Evolutionary conservation across 2,797 vertebrate genomes (phyloP).

Genomic region (Dallia pectoralis): DNA sequence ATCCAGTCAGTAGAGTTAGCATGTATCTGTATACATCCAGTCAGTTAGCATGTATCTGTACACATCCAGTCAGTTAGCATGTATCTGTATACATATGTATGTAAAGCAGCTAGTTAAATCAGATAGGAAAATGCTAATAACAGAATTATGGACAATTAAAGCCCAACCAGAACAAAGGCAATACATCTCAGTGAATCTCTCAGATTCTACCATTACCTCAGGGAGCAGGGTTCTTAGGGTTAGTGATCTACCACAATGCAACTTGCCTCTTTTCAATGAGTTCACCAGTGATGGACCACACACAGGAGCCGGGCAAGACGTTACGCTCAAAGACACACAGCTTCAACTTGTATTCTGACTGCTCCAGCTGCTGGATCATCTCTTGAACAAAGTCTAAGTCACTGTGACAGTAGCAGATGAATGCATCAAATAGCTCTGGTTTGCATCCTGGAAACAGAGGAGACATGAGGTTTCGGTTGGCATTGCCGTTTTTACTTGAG

Average conservation of each 20-base stretch:
- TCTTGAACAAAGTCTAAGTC: conserved; percentile 91
- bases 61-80: background rate
- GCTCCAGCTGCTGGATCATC: conserved; percentile 93
- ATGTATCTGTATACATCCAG: background rate
- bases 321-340: conserved; percentile 95
- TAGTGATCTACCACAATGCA: background rate
- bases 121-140: background rate
- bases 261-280: conserved; percentile 90
- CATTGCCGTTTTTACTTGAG: too few relatives aligned
- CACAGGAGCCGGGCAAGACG: conserved; percentile 90
- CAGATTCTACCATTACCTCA: background rate
- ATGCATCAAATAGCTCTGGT: conserved; percentile 93
- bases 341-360: conserved; percentile 84
- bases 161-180: background rate
- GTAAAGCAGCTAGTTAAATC: background rate
- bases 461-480: background rate
- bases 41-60: too few relatives aligned
- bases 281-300: conserved; percentile 95
- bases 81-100: background rate
- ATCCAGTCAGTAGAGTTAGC: background rate
- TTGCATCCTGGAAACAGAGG: conserved; percentile 58
- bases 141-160: background rate
- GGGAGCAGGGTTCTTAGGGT: background rate
- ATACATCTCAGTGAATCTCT: background rate
- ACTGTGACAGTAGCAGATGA: conserved; percentile 94